Conservation (phyloP, 2,113 vertebrate genomes). For the Mesoclemmys tuberculata region DNA sequence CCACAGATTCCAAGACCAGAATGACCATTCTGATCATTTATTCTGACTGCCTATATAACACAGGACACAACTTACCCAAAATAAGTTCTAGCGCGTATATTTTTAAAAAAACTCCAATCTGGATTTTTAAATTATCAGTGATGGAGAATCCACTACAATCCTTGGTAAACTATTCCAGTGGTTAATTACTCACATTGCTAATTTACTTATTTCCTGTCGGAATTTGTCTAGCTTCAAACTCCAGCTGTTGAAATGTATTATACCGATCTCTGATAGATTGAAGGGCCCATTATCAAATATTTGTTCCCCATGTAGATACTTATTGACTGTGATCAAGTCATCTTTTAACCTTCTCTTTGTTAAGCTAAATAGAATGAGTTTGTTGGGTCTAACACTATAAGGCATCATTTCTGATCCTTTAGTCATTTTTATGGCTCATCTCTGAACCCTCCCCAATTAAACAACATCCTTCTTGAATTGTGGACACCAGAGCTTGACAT, state of each 20-base stretch:
- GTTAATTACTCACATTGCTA: not conserved
- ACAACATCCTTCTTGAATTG: not conserved
- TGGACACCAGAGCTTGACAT: not conserved
- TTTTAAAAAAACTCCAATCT: not conserved
- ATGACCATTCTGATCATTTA: not conserved
- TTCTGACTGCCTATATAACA: not conserved
- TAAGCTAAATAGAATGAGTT: not conserved
- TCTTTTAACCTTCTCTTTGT: not conserved
- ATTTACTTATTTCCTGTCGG: not conserved
- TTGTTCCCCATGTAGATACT: not conserved
- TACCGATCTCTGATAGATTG: not conserved
- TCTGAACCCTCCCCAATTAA: not conserved
- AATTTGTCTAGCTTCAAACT: not conserved
- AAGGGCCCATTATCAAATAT: not conserved
- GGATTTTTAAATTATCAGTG: not conserved
- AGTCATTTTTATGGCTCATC: not conserved
- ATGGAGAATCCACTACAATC: not conserved
- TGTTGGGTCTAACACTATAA: not conserved
- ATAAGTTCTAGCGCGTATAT: not conserved
- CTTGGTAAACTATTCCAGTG: not conserved
- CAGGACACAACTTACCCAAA: not conserved
- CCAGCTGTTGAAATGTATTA: not conserved
- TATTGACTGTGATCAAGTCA: not conserved
- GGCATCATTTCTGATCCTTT: not conserved
- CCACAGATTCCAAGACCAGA: not conserved